Base-by-base conservation (phyloP, 2,113 vertebrate genomes). In the Bubo scandiacus region DNA sequence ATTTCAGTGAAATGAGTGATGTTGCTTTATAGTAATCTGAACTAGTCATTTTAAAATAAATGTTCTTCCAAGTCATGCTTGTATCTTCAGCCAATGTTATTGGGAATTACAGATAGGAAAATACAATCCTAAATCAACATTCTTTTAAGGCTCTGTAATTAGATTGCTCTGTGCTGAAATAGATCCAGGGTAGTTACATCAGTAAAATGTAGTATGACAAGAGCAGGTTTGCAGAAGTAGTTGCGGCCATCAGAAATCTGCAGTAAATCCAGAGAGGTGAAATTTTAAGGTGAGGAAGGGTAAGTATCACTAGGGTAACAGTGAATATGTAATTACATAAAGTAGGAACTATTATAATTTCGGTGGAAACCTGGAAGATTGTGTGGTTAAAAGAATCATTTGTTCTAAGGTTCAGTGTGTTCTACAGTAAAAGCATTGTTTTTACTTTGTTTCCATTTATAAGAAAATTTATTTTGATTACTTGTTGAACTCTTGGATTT, bases 101-200 rank as follows among this genome's bases (percentile, higher is more conserved):
- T 77, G 62, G 78, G 91, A 92, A 49, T 96, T 91, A 72, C 22
- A 75, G 61, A 92, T 61, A 87, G 78, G 92, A 97, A 95, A 96
- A 90, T 77, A 54, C 0, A 94, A 65, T 91, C n/a, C 40, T 61
- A 93, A 85, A 84, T 96, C 32, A 88, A 77, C 80, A 94, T 97
- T 97, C 81, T 92, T 97, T 89, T 40, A 47, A 86, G 90, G 82
- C 38, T 92, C 40, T 81, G 87, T 95, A 94, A 91, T 40, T 81
- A 63, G 79, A 73, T 83, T 77, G 36, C 29, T 93, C 65, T 71
- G 34, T 77, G 81, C 82, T 95, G 93, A 94, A 74, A n/a, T 10
- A 72, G 75, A 77, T 91, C 72, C 78, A 57, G 27, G 59, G 47
- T 47, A 83, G 55, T 89, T 88, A 71, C 47, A 91, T 96, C 72